phyloP scores from a whole-genome alignment of 2,797 vertebrate species.

The Chromis chromis region DNA sequence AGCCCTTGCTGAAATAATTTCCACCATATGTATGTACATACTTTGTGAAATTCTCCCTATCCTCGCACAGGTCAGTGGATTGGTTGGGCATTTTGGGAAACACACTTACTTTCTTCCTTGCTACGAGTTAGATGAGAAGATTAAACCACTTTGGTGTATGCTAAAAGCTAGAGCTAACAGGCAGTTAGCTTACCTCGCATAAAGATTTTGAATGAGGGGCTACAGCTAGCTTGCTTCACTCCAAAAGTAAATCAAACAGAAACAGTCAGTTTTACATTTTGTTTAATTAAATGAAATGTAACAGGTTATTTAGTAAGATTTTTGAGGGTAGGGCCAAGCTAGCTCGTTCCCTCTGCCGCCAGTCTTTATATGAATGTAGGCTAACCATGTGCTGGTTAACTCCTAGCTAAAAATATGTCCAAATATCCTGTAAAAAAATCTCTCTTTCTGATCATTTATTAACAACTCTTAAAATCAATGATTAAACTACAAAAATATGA shows the following conservation, averaged over 20 bases:
- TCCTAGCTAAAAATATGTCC: constrained; percentile 2
- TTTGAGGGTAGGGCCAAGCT: background rate
- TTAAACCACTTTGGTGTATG: background rate
- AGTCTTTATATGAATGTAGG: constrained; percentile 10
- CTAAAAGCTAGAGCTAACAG: constrained; percentile 15
- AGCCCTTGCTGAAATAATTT: constrained; percentile 54
- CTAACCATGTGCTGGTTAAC: constrained; percentile 13
- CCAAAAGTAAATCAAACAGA: background rate
- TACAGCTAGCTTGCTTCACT: background rate
- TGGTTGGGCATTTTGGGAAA: constrained; percentile 24
- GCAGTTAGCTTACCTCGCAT: constrained; percentile 5
- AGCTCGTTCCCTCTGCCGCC: background rate
- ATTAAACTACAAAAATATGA: constrained; percentile 35
- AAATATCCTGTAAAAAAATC: constrained; percentile 9
- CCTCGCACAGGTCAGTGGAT: constrained; percentile 31
- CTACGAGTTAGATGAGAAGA: constrained; percentile 8
- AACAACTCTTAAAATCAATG: constrained; percentile 38
- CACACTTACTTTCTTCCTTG: background rate
- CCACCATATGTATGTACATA: constrained; percentile 67
- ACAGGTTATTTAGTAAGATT: background rate
- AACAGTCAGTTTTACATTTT: background rate
- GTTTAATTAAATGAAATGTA: constrained; percentile 13
- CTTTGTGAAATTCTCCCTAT: constrained; percentile 36
- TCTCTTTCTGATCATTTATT: constrained; percentile 39
- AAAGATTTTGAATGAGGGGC: background rate